phyloP scores from a whole-genome alignment of 2,797 vertebrate species.

The Benthosema pterotum region DNA sequence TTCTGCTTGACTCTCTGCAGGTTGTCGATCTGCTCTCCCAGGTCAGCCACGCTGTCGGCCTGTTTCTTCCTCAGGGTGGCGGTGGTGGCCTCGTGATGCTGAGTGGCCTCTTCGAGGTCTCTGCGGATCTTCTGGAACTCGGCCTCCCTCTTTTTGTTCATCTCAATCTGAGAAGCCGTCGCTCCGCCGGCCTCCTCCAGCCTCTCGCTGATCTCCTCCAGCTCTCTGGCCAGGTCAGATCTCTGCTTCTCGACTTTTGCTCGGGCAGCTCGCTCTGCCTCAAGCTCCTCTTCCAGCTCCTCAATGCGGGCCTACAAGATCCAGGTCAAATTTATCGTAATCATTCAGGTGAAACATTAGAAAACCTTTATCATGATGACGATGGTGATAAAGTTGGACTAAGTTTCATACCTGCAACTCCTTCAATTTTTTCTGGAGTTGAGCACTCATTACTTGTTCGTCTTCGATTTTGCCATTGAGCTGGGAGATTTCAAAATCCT shows the following conservation, averaged over 20 bases:
- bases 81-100: slow-evolving; percentile 87
- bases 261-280: slow-evolving; percentile 82
- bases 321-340: not conserved
- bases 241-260: slow-evolving; percentile 89
- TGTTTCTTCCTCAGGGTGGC: slow-evolving; percentile 90
- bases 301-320: slow-evolving; percentile 82
- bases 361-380: not conserved
- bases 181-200: slow-evolving; percentile 89
- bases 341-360: not conserved
- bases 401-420: slow-evolving; percentile 82
- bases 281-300: slow-evolving; percentile 87
- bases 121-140: slow-evolving; percentile 88
- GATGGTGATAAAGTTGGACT: not conserved
- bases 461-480: slow-evolving; percentile 84
- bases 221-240: slow-evolving; percentile 83
- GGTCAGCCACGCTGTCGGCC: slow-evolving; percentile 85
- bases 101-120: slow-evolving; percentile 89
- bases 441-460: slow-evolving; percentile 79
- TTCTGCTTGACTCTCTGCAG: slow-evolving; percentile 71
- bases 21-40: slow-evolving; percentile 89
- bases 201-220: slow-evolving; percentile 90
- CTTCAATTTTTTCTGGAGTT: slow-evolving; percentile 89
- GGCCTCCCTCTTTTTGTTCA: slow-evolving; percentile 90
- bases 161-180: slow-evolving; percentile 83
- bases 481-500: slow-evolving; percentile 86